Percentiles rank a stretch among this genome's conserved stretches.
phyloP scores from a whole-genome alignment of 2,113 vertebrate genomes.

The Sphyrna mokarran region DNA sequence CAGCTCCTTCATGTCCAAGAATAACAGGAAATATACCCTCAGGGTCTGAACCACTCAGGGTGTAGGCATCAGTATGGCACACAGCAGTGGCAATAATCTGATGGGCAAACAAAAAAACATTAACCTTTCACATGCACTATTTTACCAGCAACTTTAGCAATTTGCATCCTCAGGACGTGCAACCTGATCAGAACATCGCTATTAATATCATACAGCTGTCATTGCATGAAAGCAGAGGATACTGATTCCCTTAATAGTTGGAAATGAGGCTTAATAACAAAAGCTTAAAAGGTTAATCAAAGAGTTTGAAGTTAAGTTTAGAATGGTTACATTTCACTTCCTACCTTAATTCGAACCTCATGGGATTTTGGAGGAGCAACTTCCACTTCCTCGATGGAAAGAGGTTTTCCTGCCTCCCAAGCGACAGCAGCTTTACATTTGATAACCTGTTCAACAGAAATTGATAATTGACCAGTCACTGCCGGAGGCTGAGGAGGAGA shows the following conservation, averaged over 20 bases:
- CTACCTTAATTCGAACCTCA: conserved; percentile 75
- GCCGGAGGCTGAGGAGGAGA: not conserved
- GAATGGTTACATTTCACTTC: not conserved
- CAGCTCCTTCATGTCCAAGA: conserved; percentile 73
- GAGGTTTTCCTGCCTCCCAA: conserved; percentile 67
- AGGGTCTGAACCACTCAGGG: conserved; percentile 56
- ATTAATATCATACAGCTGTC: not conserved
- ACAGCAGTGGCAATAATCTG: conserved; percentile 72
- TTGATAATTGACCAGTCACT: not conserved
- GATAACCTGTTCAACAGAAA: conserved; percentile 57
- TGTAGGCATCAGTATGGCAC: conserved; percentile 67
- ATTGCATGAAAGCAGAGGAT: not conserved
- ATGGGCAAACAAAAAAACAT: not conserved
- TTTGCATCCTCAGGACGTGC: not conserved
- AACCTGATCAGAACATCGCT: not conserved
- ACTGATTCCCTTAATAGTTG: not conserved
- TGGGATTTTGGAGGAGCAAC: conserved; percentile 67
- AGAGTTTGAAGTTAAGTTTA: not conserved
- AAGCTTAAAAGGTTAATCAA: not conserved
- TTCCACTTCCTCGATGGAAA: conserved; percentile 65
- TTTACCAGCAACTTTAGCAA: not conserved
- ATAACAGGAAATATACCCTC: conserved; percentile 62
- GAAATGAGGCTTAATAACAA: not conserved
- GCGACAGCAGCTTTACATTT: conserved; percentile 70
- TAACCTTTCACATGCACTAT: not conserved